Base-by-base conservation (phyloP, 1,140 invertebrate species). In the Drosophila punjabiensis region DNA sequence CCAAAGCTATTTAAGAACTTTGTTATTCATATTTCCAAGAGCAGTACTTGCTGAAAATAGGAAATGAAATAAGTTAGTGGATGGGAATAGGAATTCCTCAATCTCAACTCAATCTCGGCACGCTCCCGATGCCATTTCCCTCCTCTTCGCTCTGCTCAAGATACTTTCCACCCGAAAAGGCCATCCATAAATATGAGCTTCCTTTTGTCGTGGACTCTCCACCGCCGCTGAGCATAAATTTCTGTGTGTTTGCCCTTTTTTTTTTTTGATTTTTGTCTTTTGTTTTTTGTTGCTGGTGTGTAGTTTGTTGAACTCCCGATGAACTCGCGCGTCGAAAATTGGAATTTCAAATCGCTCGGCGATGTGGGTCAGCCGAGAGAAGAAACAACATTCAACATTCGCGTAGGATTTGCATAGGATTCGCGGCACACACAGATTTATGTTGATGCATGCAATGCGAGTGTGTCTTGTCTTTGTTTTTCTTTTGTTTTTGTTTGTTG, bases 151-250 rank as follows among this genome's bases (percentile, higher is more conserved):
- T 1, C 16, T 20, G 11, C 47, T 47, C 20, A 69, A 56, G 47
- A 35, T 35, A 37, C 37, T 56, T 32, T n/a, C 48, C 24, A 14
- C 11, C 30, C 28, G 30, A 53, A 43, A 65, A n/a, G 45, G 35
- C 28, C 68, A 71, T 73, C 70, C 68, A 74, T 73, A 61, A 74
- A 62, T 69, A 70, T 71, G 68, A 71, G 55, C 68, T 74, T 14
- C 30, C 67, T n/a, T 52, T 70, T 73, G 68, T 71, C 59, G 39
- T 52, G 53, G 30, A 5, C 20, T 41, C 28, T n/a, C 48, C n/a
- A 16, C 10, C n/a, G 28, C 10, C 28, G 28, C 18, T 16, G 68
- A 74, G 68, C 68, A 74, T 74, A 74, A 74, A 74, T 74, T 74
- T 61, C 45, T 52, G 69, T 52, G 45, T 37, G 69, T 61, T 60